phyloP scores from a whole-genome alignment of 1,140 invertebrate species.

The Drosophila punjabiensis region DNA sequence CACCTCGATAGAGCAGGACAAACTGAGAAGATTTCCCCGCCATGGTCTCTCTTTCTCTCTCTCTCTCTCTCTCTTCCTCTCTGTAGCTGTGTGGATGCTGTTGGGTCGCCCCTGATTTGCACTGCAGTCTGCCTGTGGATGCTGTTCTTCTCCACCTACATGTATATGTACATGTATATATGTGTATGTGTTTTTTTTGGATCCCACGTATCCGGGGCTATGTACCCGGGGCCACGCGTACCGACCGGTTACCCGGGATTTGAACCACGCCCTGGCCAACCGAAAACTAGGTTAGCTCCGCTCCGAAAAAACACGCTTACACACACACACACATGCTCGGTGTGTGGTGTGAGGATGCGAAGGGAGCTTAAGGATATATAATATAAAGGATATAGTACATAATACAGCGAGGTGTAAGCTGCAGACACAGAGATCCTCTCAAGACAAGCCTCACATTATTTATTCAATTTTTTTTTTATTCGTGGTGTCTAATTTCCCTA shows the following conservation, averaged over 20 bases:
- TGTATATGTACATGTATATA: neutral
- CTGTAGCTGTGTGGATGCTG: conserved; percentile 52
- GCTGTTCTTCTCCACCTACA: conserved; percentile 34
- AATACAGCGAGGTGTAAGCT: neutral
- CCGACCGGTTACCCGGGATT: conserved; percentile 74
- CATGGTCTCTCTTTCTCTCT: neutral
- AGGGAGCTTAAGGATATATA: neutral
- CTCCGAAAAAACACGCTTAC: conserved; percentile 22
- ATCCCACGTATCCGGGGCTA: conserved; percentile 32
- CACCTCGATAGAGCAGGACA: conserved; percentile 1
- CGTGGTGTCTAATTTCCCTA: neutral
- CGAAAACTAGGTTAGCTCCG: conserved; percentile 69
- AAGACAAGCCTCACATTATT: neutral
- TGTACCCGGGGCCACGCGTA: conserved; percentile 34
- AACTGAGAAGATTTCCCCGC: neutral
- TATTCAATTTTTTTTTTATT: neutral
- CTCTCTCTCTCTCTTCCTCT: neutral
- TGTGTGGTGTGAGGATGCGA: no score
- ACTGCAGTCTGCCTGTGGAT: conserved; percentile 64
- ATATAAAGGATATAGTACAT: neutral
- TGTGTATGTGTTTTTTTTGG: conserved; percentile 23
- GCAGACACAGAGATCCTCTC: neutral
- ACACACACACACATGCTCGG: neutral
- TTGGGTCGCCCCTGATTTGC: conserved; percentile 27
- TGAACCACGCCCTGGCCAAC: conserved; percentile 79